A percentile compares a stretch with the other conserved stretches of the same genome.
These are phyloP conservation scores for Erebia epiphron DNA, from an alignment of 2,888 invertebrate species.

Conservation along the genomic window DNA sequence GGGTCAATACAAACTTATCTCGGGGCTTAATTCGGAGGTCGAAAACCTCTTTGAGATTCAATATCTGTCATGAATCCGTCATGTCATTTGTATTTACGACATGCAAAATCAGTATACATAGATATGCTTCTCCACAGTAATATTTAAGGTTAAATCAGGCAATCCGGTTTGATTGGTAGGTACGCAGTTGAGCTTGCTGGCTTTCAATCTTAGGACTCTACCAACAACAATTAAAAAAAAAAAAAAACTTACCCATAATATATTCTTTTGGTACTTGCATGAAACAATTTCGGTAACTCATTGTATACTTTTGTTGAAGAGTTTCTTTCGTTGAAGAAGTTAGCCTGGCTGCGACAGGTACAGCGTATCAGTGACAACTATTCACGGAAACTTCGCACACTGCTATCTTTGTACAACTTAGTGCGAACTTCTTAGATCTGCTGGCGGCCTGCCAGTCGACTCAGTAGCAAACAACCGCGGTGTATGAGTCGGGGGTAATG, in stretches of 20 bases:
- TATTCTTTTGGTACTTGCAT: not conserved
- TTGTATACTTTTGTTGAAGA: no score
- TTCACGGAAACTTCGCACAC: conserved; percentile 26
- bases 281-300: not conserved
- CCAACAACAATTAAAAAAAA: no score
- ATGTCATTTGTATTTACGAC: no score
- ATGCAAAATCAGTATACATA: no score
- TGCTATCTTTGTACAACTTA: conserved; percentile 25
- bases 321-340: conserved; percentile 38
- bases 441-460: conserved; percentile 25
- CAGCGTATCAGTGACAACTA: conserved; percentile 22
- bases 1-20: no score
- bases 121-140: no score
- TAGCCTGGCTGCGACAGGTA: conserved; percentile 41
- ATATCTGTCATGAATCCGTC: conserved; percentile 60
- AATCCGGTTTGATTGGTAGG: no score
- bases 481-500: not conserved
- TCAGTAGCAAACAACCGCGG: conserved; percentile 8
- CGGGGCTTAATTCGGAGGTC: conserved; percentile 42
- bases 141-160: no score
- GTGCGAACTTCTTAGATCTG: conserved; percentile 23
- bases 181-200: no score
- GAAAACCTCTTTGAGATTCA: conserved; percentile 67
- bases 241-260: not conserved
- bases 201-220: no score